These are phyloP conservation scores for Crax fasciolata DNA, from an alignment of 2,797 vertebrate genomes.

Conservation along the genomic window DNA sequence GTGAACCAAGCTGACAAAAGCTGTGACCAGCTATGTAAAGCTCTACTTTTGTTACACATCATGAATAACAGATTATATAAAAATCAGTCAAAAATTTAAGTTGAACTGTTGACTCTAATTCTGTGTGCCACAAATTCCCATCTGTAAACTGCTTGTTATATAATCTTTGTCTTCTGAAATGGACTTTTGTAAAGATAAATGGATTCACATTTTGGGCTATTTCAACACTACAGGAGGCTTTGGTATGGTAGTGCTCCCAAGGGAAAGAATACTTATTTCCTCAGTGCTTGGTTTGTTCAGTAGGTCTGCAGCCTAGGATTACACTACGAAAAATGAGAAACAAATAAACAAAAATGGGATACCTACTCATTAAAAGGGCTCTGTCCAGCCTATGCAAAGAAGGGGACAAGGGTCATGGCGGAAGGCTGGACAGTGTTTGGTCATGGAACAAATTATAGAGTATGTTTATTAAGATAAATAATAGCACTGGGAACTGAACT, in stretches of 20 bases:
- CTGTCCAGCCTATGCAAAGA: background rate
- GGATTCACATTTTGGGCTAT: background rate
- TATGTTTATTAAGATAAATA: background rate
- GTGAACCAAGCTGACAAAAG: background rate
- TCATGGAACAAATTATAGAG: accelerated
- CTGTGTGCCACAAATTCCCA: background rate
- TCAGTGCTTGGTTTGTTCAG: background rate
- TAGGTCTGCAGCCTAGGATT: background rate
- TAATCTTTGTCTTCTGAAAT: background rate
- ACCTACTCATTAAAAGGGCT: background rate
- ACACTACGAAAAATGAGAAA: background rate
- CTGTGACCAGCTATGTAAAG: background rate
- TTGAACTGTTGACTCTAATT: background rate
- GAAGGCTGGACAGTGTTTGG: background rate
- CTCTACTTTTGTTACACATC: accelerated
- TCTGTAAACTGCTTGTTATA: background rate
- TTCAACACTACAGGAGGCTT: background rate
- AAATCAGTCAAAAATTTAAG: conserved; percentile 9
- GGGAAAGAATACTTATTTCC: background rate
- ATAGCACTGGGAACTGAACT: background rate
- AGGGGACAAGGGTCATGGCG: background rate
- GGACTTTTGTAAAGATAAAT: background rate
- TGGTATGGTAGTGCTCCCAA: background rate
- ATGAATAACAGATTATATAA: background rate
- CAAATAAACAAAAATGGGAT: background rate